Evolutionary conservation across 37 sponge, comb jelly and placozoan species (phyloP), one percentile per base, ranked within the genome.

Genomic region (Aplysina aerophoba): DNA sequence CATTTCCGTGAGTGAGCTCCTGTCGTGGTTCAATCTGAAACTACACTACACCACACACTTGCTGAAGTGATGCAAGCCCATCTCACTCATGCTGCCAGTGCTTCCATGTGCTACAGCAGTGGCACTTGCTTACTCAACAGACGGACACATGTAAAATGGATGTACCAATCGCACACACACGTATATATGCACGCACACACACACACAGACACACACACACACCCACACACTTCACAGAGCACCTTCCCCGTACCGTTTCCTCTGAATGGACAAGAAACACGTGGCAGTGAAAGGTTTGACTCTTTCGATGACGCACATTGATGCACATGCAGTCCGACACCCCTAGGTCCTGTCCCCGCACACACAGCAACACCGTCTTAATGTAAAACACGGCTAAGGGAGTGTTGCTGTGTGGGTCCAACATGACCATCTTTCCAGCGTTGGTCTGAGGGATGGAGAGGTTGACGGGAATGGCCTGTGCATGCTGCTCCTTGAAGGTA

Each of bases 311-410:
- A 87, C 50, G 87, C 61, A 90, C 89, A 35, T 90, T 94, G 68
- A 96, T 37, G 65, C 86, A 89, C 65, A 96, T 80, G 65, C 96
- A 96, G 89, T 96, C 96, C 59, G 16, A 1, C 21, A 92, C 37
- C 0, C 55, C 85, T 3, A 40, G 36, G 11, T 87, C 91, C 27
- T 86, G 80, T 4, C 97, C 95, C 15, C 97, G 74, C 19, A 87
- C 96, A 88, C 97, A 96, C 55, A 96, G 96, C 83, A 95, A 72
- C 14, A 96, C 86, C 40, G 25, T 68, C 61, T 84, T 85, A 27
- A 96, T 63, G 17, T 59, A 44, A 59, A 85, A 94, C 8, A 55
- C 38, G 21, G 87, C 55, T 68, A 96, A 61, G 3, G 77, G 73
- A 57, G 85, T 85, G 1, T 88, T 73, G 0, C 85, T 77, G 55